Base-by-base conservation (phyloP, 2,888 invertebrate species). In the Blastobasis adustella region DNA sequence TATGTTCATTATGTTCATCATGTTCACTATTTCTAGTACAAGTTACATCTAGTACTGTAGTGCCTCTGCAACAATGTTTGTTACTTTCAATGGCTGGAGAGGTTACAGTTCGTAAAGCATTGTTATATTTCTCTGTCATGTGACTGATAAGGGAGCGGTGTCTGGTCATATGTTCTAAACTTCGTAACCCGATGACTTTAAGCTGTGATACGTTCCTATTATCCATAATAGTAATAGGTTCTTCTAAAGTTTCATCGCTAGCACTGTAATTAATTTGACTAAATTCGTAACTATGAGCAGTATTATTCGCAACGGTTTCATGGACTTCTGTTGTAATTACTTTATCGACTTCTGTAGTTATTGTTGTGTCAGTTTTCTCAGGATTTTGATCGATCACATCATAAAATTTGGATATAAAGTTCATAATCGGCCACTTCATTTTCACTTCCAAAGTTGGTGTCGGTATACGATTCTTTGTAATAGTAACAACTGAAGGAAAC, bases 111-210 rank as follows among this genome's bases (percentile, higher is more conserved):
- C 23, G 23, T 23, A 23, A 23, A 23, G 23, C 23, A 23, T 23
- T 23, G 23, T 23, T 23, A 23, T 23, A 23, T 23, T 23, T 23
- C 23, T 23, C 23, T 23, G 23, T 23, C 23, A 23, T 23, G 23
- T 23, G 23, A 23, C 23, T 23, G 23, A 23, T 23, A 2, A 23
- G 23, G 23, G 23, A 23, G 23, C 23, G 23, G 23, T 23, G 3
- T 23, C 23, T 23, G 23, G 23, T 23, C 23, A 23, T 23, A 23
- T 23, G 23, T 8, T 62, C 51, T 53, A 83, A 70, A 64, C 82
- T 84, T 65, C 82, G 73, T 37, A 80, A 62, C 49, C 69, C 81
- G 10, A 83, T 58, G 50, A 73, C 58, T 72, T 82, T 83, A 48
- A 67, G 58, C 51, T 65, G 53, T 57, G 45, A 37, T 37, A 41